phyloP scores from a whole-genome alignment of 1,140 invertebrate genomes.

The Nasonia longicornis region DNA sequence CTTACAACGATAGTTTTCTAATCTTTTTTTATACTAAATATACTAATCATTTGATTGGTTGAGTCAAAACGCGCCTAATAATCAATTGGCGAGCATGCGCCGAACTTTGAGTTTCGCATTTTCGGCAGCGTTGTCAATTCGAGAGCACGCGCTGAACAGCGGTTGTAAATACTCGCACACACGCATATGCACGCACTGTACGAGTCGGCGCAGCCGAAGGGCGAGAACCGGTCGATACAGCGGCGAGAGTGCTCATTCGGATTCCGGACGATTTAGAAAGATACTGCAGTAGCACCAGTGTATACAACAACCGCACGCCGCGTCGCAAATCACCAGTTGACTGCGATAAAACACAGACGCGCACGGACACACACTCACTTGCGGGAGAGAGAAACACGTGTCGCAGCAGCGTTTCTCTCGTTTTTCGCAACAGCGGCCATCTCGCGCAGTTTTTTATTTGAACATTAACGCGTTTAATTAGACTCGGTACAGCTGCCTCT shows the following conservation, averaged over 20 bases:
- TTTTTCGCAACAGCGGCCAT: background rate
- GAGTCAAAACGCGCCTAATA: no score
- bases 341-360: background rate
- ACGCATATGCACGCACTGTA: background rate
- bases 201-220: background rate
- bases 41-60: background rate
- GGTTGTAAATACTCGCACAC: conserved; percentile 16
- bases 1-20: conserved; percentile 40
- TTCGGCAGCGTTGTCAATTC: background rate
- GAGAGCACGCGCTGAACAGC: background rate
- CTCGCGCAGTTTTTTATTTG: conserved; percentile 19
- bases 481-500: conserved; percentile 23
- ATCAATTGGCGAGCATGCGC: no score
- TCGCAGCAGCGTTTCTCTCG: conserved; percentile 7
- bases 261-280: conserved; percentile 36
- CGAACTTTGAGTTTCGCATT: no score
- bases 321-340: conserved; percentile 32
- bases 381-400: conserved; percentile 22
- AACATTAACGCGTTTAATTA: conserved; percentile 41
- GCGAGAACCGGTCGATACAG: background rate
- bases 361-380: background rate
- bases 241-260: conserved; percentile 27
- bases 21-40: conserved; percentile 42
- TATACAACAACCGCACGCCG: background rate
- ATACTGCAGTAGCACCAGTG: conserved; percentile 1